These are phyloP conservation scores for Aphyosemion australe DNA, from an alignment of 2,113 vertebrate species.

Conservation along the genomic window DNA sequence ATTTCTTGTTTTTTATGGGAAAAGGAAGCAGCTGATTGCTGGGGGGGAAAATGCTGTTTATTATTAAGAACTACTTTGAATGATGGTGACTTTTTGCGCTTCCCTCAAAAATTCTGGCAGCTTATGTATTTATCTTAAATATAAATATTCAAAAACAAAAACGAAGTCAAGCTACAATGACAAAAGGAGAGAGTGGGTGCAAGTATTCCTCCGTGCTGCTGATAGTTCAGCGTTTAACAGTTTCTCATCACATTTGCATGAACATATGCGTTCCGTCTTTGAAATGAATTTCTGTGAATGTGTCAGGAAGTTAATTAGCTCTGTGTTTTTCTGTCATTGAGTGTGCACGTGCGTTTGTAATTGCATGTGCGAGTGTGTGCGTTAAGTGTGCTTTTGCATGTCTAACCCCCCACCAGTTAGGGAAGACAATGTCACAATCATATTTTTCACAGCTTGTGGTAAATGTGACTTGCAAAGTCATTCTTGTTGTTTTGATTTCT, in stretches of 20 bases:
- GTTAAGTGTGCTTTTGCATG: conserved; percentile 43
- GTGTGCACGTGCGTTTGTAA: conserved; percentile 50
- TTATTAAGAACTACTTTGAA: conserved; percentile 42
- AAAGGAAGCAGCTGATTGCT: conserved; percentile 15
- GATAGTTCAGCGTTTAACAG: conserved; percentile 67
- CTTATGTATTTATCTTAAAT: conserved; percentile 23
- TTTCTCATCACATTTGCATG: conserved; percentile 78
- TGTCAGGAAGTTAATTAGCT: conserved; percentile 80
- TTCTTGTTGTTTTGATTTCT: conserved; percentile 64
- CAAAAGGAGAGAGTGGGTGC: conserved; percentile 36
- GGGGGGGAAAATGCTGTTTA: not conserved
- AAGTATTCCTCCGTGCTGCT: conserved; percentile 54
- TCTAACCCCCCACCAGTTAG: conserved; percentile 17
- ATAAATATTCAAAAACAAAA: conserved; percentile 7
- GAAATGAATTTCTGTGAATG: conserved; percentile 75
- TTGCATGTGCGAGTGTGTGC: conserved; percentile 37
- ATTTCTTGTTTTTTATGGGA: conserved; percentile 19
- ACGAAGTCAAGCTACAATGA: conserved; percentile 19
- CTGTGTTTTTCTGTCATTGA: conserved; percentile 51
- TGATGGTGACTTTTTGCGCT: conserved; percentile 29
- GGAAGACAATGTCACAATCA: conserved; percentile 66
- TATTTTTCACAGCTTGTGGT: conserved; percentile 70
- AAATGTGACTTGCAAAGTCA: conserved; percentile 76
- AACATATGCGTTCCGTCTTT: conserved; percentile 77
- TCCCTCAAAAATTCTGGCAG: conserved; percentile 24